Conservation (phyloP, 2,797 vertebrate genomes). For the Kryptolebias ocellatus region DNA sequence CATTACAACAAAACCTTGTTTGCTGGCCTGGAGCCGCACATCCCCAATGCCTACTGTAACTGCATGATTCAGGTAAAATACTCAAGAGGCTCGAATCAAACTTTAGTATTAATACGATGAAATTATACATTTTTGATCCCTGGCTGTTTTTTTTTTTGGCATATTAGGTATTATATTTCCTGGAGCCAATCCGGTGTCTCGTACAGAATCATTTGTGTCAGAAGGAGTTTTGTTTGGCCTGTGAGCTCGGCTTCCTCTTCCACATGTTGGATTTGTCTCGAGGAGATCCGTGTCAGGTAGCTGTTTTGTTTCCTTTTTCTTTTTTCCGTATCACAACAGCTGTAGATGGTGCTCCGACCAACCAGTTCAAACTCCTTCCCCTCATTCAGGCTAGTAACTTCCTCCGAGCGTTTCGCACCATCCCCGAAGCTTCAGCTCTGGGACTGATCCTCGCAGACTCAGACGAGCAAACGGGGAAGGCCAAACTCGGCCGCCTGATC, state of each 20-base stretch:
- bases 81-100: not conserved
- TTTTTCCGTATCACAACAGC: not conserved
- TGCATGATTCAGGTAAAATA: conserved; percentile 95
- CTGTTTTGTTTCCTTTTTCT: not conserved
- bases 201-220: conserved; percentile 98
- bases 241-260: conserved; percentile 96
- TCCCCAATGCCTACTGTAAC: conserved; percentile 99
- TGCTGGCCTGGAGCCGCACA: conserved; percentile 96
- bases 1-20: conserved; percentile 99
- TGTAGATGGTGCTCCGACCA: not conserved
- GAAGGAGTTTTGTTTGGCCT: conserved; percentile 98
- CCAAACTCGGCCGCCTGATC: conserved; percentile 92
- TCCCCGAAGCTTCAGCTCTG: conserved; percentile 95
- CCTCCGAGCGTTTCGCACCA: conserved; percentile 95
- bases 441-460: conserved; percentile 97
- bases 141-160: not conserved
- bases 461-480: conserved; percentile 95
- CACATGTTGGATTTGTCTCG: conserved; percentile 97
- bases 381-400: conserved; percentile 91
- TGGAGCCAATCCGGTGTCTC: conserved; percentile 94
- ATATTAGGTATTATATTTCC: conserved; percentile 91
- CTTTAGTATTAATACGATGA: not conserved
- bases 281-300: conserved; percentile 97
- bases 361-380: not conserved
- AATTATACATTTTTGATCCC: not conserved